A percentile compares a stretch with the other conserved stretches of the same genome.
Evolutionary conservation across 2,888 invertebrate species (phyloP).

Genomic region (Osmoderma eremita): DNA sequence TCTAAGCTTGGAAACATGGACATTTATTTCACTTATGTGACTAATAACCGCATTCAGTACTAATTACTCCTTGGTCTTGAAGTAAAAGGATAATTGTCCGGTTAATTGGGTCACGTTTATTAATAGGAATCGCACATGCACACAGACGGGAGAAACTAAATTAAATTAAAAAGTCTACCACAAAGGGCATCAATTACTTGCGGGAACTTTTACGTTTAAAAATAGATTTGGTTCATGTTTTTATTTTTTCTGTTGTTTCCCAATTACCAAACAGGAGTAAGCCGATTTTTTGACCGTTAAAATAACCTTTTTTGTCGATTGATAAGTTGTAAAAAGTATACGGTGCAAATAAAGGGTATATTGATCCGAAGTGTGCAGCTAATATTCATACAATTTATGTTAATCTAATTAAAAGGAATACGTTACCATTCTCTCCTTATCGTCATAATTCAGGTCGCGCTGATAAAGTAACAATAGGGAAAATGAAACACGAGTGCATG

Average conservation of each 20-base stretch:
- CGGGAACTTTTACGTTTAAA: not conserved
- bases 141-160: not conserved
- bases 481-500: no score
- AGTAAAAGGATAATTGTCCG: constrained; percentile 1
- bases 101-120: constrained; percentile 7
- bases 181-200: not conserved
- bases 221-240: not conserved
- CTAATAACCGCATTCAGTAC: not conserved
- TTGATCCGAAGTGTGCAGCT: no score
- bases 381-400: no score
- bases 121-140: not conserved
- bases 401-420: no score
- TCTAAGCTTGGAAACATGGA: no score
- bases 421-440: no score
- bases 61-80: not conserved
- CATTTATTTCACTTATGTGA: not conserved
- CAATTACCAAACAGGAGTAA: no score
- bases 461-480: no score
- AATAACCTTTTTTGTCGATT: not conserved
- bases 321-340: not conserved
- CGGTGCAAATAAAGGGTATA: no score
- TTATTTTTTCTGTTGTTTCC: not conserved
- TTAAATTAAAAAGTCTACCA: not conserved
- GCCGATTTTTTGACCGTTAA: no score
- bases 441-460: no score